phyloP scores from a whole-genome alignment of 2,888 invertebrate species.

The Nemoura dubitans region DNA sequence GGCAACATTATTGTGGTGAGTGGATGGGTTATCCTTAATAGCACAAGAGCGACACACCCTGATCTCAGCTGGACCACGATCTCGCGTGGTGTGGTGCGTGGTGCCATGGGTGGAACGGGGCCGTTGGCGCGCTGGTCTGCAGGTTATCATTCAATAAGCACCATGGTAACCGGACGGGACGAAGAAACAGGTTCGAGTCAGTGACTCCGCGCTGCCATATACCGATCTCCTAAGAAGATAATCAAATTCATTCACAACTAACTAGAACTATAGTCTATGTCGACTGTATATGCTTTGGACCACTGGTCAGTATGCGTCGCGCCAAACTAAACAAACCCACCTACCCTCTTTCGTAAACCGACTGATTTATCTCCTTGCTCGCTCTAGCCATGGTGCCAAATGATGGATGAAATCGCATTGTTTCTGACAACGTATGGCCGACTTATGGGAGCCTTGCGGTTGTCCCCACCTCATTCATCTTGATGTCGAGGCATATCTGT shows the following conservation, averaged over 20 bases:
- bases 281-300: background rate
- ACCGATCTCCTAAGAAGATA: constrained; percentile 23
- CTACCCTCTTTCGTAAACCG: background rate
- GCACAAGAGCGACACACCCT: constrained; percentile 15
- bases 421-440: constrained; percentile 38
- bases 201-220: constrained; percentile 20
- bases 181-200: constrained; percentile 38
- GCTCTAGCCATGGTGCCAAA: background rate
- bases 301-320: background rate
- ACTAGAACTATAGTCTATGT: background rate
- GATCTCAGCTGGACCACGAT: background rate
- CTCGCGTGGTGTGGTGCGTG: background rate
- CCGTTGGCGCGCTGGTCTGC: background rate
- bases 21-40: constrained; percentile 27
- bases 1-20: background rate
- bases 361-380: background rate
- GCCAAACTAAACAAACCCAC: background rate
- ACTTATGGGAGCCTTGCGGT: constrained; percentile 35
- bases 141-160: constrained; percentile 28
- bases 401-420: constrained; percentile 36
- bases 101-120: background rate
- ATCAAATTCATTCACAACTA: constrained; percentile 41
- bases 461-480: constrained; percentile 40
- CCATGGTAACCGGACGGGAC: constrained; percentile 4
- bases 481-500: constrained; percentile 33